These are phyloP conservation scores for Phoeniculus purpureus DNA, from an alignment of 2,797 vertebrate species.

Conservation along the genomic window DNA sequence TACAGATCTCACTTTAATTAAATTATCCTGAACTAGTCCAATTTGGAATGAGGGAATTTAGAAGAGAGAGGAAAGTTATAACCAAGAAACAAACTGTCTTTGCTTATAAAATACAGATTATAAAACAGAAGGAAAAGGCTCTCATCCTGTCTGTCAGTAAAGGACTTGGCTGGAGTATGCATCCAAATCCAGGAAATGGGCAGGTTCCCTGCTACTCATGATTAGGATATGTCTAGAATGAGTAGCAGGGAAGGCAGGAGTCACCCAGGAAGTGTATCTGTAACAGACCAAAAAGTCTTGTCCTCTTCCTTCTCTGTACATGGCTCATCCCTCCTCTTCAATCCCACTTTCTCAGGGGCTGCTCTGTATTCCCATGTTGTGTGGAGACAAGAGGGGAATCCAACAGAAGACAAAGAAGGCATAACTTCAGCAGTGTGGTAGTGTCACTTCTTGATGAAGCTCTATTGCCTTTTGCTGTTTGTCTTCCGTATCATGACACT, in stretches of 20 bases:
- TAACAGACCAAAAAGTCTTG: not conserved
- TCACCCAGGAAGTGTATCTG: not conserved
- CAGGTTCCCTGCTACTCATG: not conserved
- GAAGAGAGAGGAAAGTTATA: not conserved
- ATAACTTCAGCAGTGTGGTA: not conserved
- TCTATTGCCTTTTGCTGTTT: not conserved
- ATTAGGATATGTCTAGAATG: rapidly evolving
- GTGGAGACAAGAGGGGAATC: not conserved
- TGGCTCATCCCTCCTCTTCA: not conserved
- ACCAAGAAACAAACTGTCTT: not conserved
- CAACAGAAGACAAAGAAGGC: not conserved
- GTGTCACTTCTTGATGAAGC: not conserved
- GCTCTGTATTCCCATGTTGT: not conserved
- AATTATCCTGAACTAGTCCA: not conserved
- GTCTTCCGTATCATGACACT: not conserved
- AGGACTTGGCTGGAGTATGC: not conserved
- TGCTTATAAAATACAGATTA: not conserved
- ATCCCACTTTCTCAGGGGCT: rapidly evolving
- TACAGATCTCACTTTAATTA: not conserved
- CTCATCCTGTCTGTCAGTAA: not conserved
- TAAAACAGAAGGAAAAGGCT: not conserved
- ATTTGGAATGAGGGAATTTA: not conserved
- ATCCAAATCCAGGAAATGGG: not conserved
- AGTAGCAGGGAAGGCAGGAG: not conserved
- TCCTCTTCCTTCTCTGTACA: not conserved